Base-by-base conservation (phyloP, 2,888 invertebrate genomes). In the Drosophila mayaguana region DNA sequence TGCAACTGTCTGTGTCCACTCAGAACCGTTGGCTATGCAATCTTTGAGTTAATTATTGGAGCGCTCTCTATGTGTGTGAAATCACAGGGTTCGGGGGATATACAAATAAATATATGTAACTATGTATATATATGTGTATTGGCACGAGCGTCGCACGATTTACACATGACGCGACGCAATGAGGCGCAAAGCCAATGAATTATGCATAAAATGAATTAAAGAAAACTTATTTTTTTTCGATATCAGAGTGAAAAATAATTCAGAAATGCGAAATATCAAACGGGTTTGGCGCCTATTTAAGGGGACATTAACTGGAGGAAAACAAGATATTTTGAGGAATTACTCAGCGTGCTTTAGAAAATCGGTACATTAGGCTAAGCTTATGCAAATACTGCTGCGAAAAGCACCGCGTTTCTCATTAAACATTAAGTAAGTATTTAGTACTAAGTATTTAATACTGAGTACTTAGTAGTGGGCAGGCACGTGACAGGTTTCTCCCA, bases 141-240 rank as follows among this genome's bases (percentile, higher is more conserved):
- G 25, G 36, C 72, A 70, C 71, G 59, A 75, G 67, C 70, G 66
- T 84, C 75, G 60, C 80, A 65, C 78, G 76, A 81, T 70, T 73
- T 68, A 60, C 72, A 79, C 81, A 76, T 78, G 83, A 72, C 63
- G 50, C 57, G 50, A 8, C 42, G 66, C 60, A 63, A 71, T 59
- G 59, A 59, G 61, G 40, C 61, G 74, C 46, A 40, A 64, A 59
- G 9, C 40, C 43, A 38, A 59, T 78, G 68, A 75, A 76, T 78
- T 65, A 80, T 82, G 72, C 75, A 82, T 72, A 54, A 63, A 70
- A 50, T 42, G 36, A 66, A 66, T 53, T 62, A 54, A 48, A 72
- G 45, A 55, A 72, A 57, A 59, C 25, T 22, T 68, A 69, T 60
- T 61, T 60, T 56, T 61, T 65, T 43, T 45, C 53, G 16, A 63